These are phyloP conservation scores for Synanthedon myopaeformis DNA, from an alignment of 2,888 invertebrate species.

Conservation along the genomic window DNA sequence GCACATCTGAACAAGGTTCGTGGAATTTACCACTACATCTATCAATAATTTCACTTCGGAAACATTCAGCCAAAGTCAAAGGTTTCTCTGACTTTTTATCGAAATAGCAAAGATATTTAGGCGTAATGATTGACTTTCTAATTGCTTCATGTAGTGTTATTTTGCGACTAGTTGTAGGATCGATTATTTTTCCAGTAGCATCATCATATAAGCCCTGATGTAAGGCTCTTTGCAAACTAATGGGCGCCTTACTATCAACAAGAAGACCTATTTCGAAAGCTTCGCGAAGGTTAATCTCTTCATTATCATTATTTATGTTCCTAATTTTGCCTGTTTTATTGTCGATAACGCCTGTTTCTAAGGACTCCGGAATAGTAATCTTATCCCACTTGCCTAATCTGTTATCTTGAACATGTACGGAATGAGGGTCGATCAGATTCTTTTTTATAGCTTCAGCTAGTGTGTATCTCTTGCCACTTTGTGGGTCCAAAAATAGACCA, in stretches of 20 bases:
- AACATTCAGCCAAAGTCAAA: conserved; percentile 81
- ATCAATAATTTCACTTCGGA: conserved; percentile 84
- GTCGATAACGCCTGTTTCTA: conserved; percentile 80
- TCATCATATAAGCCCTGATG: conserved; percentile 90
- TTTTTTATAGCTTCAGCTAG: conserved; percentile 85
- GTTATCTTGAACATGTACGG: conserved; percentile 84
- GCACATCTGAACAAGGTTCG: conserved; percentile 75
- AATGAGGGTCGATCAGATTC: conserved; percentile 85
- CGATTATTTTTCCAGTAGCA: conserved; percentile 82
- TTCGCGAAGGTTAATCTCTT: conserved; percentile 78
- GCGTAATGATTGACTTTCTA: conserved; percentile 83
- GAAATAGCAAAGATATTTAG: conserved; percentile 84
- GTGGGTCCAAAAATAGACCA: conserved; percentile 87
- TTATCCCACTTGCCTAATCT: conserved; percentile 81
- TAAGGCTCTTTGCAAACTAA: conserved; percentile 85
- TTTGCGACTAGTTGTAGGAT: conserved; percentile 81
- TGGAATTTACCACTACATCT: conserved; percentile 82
- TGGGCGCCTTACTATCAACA: conserved; percentile 83
- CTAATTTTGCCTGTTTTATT: conserved; percentile 78
- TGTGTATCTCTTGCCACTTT: conserved; percentile 80
- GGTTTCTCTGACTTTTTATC: conserved; percentile 80
- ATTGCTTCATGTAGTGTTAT: conserved; percentile 88
- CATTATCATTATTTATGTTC: conserved; percentile 74
- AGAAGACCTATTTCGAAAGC: conserved; percentile 85
- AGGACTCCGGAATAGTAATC: conserved; percentile 82